Percentiles rank a stretch among this genome's conserved stretches.
Conservation (phyloP, 2,113 vertebrate genomes). For the Prionailurus bengalensis region DNA sequence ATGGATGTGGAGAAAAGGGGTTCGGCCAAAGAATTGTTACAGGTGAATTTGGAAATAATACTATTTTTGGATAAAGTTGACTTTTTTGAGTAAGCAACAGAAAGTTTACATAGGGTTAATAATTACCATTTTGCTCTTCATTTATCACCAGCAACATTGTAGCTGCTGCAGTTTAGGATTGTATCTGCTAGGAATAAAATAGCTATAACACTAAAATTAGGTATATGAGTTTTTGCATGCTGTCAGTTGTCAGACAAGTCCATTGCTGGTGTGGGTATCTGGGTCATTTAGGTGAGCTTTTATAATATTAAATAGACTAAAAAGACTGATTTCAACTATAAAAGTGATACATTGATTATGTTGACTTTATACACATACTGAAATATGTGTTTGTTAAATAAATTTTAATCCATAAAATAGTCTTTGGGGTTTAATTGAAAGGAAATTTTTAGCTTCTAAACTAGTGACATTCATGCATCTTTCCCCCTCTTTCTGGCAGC, state of each 20-base stretch:
- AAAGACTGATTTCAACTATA: not conserved
- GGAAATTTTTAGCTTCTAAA: conserved; percentile 32
- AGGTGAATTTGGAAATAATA: conserved; percentile 88
- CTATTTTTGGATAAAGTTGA: not conserved
- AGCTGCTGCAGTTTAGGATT: not conserved
- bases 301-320: not conserved
- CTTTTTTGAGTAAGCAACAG: not conserved
- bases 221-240: not conserved
- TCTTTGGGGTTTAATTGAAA: conserved; percentile 4
- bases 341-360: not conserved
- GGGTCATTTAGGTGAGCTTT: not conserved
- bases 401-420: not conserved
- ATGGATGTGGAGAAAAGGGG: conserved; percentile 99
- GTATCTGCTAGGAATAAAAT: conserved; percentile 37
- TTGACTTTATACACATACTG: conserved; percentile 4
- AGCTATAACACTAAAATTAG: not conserved
- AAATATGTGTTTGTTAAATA: conserved; percentile 31
- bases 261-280: not conserved
- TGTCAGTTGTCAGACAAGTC: not conserved
- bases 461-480: not conserved
- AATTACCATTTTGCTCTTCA: not conserved
- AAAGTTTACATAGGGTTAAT: not conserved
- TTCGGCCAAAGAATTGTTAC: conserved; percentile 97
- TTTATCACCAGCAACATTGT: not conserved
- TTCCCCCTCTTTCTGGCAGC: conserved; percentile 87